Evolutionary conservation across 2,113 vertebrate species (phyloP).

Genomic region (Pedetes capensis): DNA sequence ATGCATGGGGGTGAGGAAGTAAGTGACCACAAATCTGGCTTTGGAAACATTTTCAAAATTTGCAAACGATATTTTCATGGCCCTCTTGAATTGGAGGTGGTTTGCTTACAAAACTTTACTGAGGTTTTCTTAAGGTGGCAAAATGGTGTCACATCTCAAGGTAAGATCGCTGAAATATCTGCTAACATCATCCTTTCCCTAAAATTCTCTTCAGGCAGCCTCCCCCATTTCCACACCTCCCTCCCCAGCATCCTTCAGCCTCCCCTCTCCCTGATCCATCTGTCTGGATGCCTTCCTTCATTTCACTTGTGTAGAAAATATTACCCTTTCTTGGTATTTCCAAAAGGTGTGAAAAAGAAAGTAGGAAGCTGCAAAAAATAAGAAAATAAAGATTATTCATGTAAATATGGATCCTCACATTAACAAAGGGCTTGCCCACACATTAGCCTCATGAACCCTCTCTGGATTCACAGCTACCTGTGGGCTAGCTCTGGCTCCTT

Average conservation of each 20-base stretch:
- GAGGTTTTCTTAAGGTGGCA: not conserved
- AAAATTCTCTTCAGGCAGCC: not conserved
- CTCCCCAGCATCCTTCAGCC: not conserved
- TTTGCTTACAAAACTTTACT: not conserved
- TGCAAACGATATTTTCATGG: not conserved
- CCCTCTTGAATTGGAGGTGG: not conserved
- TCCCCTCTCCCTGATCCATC: not conserved
- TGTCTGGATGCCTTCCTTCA: not conserved
- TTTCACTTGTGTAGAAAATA: not conserved
- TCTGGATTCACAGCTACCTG: not conserved
- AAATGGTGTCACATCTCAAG: not conserved
- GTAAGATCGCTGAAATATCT: not conserved
- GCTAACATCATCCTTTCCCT: not conserved
- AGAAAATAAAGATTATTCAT: not conserved
- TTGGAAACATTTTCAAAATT: not conserved
- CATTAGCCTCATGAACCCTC: not conserved
- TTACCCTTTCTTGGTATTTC: not conserved
- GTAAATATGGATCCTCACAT: not conserved
- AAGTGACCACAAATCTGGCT: not conserved
- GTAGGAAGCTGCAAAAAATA: not conserved
- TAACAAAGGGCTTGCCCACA: not conserved
- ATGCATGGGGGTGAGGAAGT: rapidly evolving
- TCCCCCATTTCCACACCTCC: not conserved
- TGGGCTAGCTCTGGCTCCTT: not conserved
- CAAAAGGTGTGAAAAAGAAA: not conserved